Conservation (phyloP, 2,797 vertebrate species). For the Melanogrammus aeglefinus region DNA sequence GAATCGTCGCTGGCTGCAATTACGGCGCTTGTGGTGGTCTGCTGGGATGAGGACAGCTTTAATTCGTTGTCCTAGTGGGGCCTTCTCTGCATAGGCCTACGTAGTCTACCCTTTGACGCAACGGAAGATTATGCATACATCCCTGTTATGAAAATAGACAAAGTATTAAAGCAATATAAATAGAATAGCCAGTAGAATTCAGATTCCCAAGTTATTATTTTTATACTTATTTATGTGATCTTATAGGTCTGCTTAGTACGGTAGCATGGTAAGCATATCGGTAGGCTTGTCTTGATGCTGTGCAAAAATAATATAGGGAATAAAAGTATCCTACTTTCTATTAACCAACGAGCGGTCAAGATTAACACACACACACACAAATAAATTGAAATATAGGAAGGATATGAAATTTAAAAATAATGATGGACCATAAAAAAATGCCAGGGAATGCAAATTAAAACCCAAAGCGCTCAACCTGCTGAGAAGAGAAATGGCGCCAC, state of each 20-base stretch:
- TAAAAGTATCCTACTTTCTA: neutral
- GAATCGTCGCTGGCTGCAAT: slow-evolving; percentile 48
- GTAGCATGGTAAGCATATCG: neutral
- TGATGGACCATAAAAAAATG: neutral
- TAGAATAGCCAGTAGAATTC: neutral
- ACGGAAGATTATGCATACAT: neutral
- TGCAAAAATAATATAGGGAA: no score
- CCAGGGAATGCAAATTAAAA: neutral
- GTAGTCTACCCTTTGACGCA: neutral
- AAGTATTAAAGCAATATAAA: neutral
- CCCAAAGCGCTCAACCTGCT: neutral
- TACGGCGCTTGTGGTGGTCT: slow-evolving; percentile 35
- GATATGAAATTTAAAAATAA: neutral
- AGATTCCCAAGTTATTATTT: no score
- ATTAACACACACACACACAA: neutral
- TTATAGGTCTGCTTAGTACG: neutral
- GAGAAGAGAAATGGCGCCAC: neutral
- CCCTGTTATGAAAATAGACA: neutral
- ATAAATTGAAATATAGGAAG: neutral
- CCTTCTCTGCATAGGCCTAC: neutral
- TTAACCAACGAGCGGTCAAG: neutral
- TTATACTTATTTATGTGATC: neutral
- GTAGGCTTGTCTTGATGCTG: no score
- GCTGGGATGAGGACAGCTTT: slow-evolving; percentile 44
- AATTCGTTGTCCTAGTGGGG: slow-evolving; percentile 33